These are phyloP conservation scores for Plebejus melissa DNA, from an alignment of 2,888 invertebrate genomes.

Conservation along the genomic window DNA sequence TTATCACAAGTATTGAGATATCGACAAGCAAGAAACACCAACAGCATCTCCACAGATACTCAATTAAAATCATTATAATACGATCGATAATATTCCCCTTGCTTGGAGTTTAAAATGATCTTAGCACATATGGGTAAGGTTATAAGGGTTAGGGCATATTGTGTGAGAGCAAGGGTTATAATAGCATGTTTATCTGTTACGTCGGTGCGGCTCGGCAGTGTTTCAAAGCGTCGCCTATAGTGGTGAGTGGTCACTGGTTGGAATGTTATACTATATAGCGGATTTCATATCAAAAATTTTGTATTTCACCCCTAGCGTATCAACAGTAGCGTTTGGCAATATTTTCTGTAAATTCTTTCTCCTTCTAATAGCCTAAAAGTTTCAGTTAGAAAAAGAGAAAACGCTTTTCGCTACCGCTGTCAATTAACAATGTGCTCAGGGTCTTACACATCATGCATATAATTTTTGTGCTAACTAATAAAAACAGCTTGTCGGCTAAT, in stretches of 20 bases:
- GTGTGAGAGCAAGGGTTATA: constrained; percentile 44
- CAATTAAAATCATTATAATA: neutral
- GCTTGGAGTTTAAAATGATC: neutral
- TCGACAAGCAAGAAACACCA: neutral
- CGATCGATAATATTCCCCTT: neutral
- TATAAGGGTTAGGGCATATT: constrained; percentile 10
- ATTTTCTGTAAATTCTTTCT: neutral
- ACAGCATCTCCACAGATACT: neutral
- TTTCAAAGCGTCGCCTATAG: constrained; percentile 98
- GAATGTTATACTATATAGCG: neutral
- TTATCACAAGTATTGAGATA: neutral
- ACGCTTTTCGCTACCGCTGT: constrained; percentile 3
- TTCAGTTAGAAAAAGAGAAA: neutral
- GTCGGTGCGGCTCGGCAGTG: constrained; percentile 83
- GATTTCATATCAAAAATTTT: neutral
- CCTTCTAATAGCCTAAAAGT: too few relatives aligned
- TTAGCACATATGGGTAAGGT: neutral
- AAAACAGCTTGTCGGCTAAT: neutral
- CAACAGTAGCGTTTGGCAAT: neutral
- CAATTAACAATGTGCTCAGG: neutral
- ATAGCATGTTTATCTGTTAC: constrained; percentile 77
- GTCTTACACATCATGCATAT: neutral
- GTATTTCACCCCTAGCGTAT: neutral
- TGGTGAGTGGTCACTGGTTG: constrained; percentile 85
- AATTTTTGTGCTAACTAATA: constrained; percentile 21